Evolutionary conservation across 1,140 invertebrate genomes (phyloP).

Genomic region (Eurytemora carolleeae): DNA sequence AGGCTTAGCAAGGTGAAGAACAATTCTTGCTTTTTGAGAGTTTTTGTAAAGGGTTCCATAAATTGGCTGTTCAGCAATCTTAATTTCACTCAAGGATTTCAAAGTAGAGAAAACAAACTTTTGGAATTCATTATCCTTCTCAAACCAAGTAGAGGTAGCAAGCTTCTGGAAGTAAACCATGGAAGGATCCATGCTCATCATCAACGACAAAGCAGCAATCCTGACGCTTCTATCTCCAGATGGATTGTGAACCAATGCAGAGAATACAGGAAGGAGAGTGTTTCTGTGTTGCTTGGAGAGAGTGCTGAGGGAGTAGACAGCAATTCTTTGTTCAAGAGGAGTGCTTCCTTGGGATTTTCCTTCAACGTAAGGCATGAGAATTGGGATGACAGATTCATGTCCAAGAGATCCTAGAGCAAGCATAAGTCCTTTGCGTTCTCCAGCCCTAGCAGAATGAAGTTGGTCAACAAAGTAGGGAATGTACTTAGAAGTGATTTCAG

Average conservation of each 20-base stretch:
- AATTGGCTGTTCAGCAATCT: neutral
- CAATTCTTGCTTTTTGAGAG: neutral
- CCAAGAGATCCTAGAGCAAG: slow-evolving; percentile 9
- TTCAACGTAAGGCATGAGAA: slow-evolving; percentile 10
- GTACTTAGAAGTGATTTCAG: slow-evolving; percentile 3
- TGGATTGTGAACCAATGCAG: slow-evolving; percentile 13
- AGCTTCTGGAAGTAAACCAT: slow-evolving; percentile 17
- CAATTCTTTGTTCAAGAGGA: neutral
- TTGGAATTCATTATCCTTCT: slow-evolving; percentile 9
- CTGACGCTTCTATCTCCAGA: slow-evolving; percentile 19
- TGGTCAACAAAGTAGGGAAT: slow-evolving; percentile 9
- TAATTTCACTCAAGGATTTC: neutral
- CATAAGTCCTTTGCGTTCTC: neutral
- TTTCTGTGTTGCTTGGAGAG: slow-evolving; percentile 14
- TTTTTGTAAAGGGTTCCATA: neutral
- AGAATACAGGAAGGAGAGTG: slow-evolving; percentile 18
- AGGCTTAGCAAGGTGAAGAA: slow-evolving; percentile 4
- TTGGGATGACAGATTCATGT: slow-evolving; percentile 4
- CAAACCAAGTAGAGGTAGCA: slow-evolving; percentile 15
- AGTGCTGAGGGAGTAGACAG: slow-evolving; percentile 18
- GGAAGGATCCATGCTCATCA: slow-evolving; percentile 15
- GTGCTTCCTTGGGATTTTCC: neutral
- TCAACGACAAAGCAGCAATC: slow-evolving; percentile 18
- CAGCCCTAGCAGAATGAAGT: neutral
- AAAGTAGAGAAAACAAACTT: slow-evolving; percentile 6